These are phyloP conservation scores for Tyto alba DNA, from an alignment of 2,113 vertebrate genomes.

Conservation along the genomic window DNA sequence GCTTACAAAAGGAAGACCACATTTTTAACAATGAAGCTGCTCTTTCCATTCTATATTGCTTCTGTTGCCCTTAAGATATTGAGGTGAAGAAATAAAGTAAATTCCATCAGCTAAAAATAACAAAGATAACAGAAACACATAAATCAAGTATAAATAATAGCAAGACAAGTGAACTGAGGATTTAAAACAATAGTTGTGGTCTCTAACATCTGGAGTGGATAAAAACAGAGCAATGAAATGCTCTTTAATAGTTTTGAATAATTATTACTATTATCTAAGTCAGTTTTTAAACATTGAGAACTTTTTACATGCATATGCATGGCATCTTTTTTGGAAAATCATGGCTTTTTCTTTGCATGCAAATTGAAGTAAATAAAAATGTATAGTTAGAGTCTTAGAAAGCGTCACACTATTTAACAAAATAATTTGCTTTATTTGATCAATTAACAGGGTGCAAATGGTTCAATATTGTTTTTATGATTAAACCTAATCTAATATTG, in stretches of 20 bases:
- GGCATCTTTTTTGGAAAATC: background rate
- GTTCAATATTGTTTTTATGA: background rate
- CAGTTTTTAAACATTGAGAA: background rate
- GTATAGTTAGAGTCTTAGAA: background rate
- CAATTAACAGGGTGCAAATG: background rate
- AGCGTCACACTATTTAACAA: background rate
- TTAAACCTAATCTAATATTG: background rate
- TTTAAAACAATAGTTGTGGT: constrained; percentile 4
- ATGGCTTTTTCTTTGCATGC: background rate
- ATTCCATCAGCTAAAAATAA: constrained; percentile 61
- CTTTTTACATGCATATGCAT: background rate
- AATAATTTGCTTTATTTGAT: background rate
- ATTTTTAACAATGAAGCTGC: background rate
- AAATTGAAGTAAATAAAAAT: background rate
- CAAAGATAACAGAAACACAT: constrained; percentile 56
- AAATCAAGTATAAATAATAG: constrained; percentile 55
- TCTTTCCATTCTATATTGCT: constrained; percentile 16
- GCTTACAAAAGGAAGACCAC: background rate
- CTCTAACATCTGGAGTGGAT: background rate
- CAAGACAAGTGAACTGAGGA: background rate
- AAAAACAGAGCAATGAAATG: background rate
- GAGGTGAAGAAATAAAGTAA: constrained; percentile 57
- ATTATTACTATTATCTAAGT: background rate
- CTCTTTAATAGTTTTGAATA: background rate
- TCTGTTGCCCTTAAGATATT: constrained; percentile 58